Evolutionary conservation across 35 echinoderm and acorn worm species (phyloP), one percentile per base, ranked within the genome.

Genomic region (Stichopus chloronotus): DNA sequence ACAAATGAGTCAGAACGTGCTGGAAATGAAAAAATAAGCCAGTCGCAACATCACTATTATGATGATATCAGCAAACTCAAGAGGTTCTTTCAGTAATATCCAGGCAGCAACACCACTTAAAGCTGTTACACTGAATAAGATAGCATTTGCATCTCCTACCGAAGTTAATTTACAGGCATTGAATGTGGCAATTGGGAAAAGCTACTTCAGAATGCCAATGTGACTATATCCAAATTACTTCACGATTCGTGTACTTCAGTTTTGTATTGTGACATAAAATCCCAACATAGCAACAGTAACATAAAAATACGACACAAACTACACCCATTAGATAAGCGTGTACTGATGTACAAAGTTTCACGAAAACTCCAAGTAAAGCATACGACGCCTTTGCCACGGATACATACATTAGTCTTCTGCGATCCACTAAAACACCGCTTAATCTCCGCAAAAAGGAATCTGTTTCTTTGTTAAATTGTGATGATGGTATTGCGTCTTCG

Each of bases 1-100:
- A 92, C 20, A 52, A 92, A 79, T 7, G 71, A 6, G 53, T n/a
- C n/a, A n/a, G n/a, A n/a, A 6, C 56, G 90, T 71, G 78, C 76
- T 54, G 57, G 76, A 12, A 23, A 92, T 57, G 55, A 92, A 81
- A 52, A 92, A 55, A 52, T n/a, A n/a, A n/a, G n/a, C 90, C 90
- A 4, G 10, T 54, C 2, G 79, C 9, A 11, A 78, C 4, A 92
- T n/a, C 6, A 79, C 55, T 7, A 52, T 20, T 10, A 92, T n/a
- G 7, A 92, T 21, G 19, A 79, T 54, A 80, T 92, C 90, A 30
- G 24, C 56, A 8, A 58, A 16, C 9, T 1, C 79, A 9, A 71
- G 77, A 9, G 68, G 55, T 80, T 92, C 90, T 81, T 92, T 92
- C 16, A 92, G 55, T 6, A 92, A 59, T 21, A 92, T 57, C 25